Conservation (phyloP, 1,140 invertebrate genomes). For the Portunus trituberculatus region DNA sequence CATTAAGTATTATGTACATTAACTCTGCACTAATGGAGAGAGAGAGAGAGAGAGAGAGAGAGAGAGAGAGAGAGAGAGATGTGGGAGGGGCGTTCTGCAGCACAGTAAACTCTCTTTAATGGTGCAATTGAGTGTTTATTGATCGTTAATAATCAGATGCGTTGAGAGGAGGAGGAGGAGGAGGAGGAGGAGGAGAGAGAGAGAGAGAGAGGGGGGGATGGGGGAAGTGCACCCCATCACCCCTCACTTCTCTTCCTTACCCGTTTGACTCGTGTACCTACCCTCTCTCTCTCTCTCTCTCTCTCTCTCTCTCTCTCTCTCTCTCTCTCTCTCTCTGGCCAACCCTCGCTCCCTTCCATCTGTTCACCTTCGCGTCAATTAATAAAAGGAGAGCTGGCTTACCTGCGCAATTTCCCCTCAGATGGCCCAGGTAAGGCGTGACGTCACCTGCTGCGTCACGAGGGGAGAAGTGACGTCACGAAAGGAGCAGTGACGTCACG, state of each 20-base stretch:
- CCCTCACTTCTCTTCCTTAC: background rate
- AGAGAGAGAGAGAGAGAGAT: too few species aligned
- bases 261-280: background rate
- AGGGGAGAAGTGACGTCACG: too few species aligned
- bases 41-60: too few species aligned
- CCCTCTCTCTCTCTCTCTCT: slow-evolving; percentile 40
- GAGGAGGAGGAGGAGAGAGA: too few species aligned
- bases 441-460: too few species aligned
- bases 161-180: background rate
- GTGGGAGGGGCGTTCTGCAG: background rate
- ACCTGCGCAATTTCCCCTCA: too few species aligned
- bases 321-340: background rate
- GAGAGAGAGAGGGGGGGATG: too few species aligned
- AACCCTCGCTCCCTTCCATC: background rate
- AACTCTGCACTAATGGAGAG: too few species aligned
- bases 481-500: too few species aligned
- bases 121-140: background rate
- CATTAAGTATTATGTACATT: background rate
- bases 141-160: background rate
- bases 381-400: too few species aligned
- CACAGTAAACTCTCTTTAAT: background rate
- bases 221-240: background rate
- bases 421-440: too few species aligned
- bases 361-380: background rate
- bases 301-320: slow-evolving; percentile 37